phyloP scores from a whole-genome alignment of 1,140 invertebrate genomes.

The Oedothorax gibbosus region DNA sequence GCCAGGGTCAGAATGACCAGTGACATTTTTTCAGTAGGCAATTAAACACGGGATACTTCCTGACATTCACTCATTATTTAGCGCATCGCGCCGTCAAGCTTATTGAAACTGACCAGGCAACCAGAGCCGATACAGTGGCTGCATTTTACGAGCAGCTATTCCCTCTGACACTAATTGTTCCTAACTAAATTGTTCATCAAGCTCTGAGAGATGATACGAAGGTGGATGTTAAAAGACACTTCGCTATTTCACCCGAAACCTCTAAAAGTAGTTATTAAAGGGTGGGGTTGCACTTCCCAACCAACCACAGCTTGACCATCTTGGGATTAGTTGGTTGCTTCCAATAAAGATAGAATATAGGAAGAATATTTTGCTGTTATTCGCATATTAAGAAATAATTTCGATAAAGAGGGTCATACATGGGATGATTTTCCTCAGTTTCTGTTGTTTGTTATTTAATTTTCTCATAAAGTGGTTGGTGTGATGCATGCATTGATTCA shows the following conservation, averaged over 20 bases:
- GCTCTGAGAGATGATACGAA: not conserved
- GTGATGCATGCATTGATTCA: no score
- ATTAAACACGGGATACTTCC: conserved; percentile 38
- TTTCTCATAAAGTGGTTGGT: no score
- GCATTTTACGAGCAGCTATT: conserved; percentile 35
- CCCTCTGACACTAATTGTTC: conserved; percentile 19
- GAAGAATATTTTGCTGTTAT: not conserved
- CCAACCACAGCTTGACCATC: conserved; percentile 14
- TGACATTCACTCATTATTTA: conserved; percentile 26
- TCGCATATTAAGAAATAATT: not conserved
- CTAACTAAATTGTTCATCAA: conserved; percentile 41
- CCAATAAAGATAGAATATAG: not conserved
- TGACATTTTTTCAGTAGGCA: conserved; percentile 7
- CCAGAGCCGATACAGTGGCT: conserved; percentile 18
- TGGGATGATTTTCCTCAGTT: conserved; percentile 3
- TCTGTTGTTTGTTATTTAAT: no score
- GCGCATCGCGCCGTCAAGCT: conserved; percentile 14
- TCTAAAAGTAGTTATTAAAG: conserved; percentile 37
- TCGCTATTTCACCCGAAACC: conserved; percentile 29
- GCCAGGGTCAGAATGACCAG: conserved; percentile 19
- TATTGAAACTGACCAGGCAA: conserved; percentile 12
- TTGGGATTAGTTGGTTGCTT: conserved; percentile 6
- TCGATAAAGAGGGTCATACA: not conserved
- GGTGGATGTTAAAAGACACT: not conserved
- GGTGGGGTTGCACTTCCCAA: conserved; percentile 6